Evolutionary conservation across 2,113 vertebrate genomes (phyloP).

Genomic region (Girardinichthys multiradiatus): DNA sequence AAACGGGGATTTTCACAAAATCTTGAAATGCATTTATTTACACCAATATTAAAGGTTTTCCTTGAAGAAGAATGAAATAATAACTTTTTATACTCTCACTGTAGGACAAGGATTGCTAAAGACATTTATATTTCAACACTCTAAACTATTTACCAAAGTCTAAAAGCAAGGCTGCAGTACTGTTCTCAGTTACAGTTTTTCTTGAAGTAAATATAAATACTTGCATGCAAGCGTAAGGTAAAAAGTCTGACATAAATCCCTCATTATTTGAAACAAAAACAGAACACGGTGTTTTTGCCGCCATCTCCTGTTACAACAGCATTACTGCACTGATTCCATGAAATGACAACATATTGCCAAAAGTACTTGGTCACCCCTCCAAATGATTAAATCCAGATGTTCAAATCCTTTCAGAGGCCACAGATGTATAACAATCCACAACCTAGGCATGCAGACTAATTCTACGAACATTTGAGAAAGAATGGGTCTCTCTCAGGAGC

Average conservation of each 20-base stretch:
- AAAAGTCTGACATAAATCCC: neutral
- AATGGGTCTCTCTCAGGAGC: too few species aligned
- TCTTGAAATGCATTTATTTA: slow-evolving; percentile 18
- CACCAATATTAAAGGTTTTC: neutral
- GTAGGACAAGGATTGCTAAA: neutral
- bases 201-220: neutral
- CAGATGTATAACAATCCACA: too few species aligned
- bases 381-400: too few species aligned
- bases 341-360: neutral
- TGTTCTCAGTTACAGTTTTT: neutral
- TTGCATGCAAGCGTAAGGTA: too few species aligned
- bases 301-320: slow-evolving; percentile 49
- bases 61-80: neutral
- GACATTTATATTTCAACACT: neutral
- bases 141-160: neutral
- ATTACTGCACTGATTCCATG: slow-evolving; percentile 30
- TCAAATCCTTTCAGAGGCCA: too few species aligned
- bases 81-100: neutral
- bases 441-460: too few species aligned
- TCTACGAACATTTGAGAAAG: too few species aligned
- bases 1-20: slow-evolving; percentile 65
- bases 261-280: neutral
- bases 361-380: too few species aligned
- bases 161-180: neutral
- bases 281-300: slow-evolving; percentile 41